Percentiles rank a stretch among this genome's conserved stretches.
These are phyloP conservation scores for Eumeta japonica DNA, from an alignment of 1,140 invertebrate species.

Conservation along the genomic window DNA sequence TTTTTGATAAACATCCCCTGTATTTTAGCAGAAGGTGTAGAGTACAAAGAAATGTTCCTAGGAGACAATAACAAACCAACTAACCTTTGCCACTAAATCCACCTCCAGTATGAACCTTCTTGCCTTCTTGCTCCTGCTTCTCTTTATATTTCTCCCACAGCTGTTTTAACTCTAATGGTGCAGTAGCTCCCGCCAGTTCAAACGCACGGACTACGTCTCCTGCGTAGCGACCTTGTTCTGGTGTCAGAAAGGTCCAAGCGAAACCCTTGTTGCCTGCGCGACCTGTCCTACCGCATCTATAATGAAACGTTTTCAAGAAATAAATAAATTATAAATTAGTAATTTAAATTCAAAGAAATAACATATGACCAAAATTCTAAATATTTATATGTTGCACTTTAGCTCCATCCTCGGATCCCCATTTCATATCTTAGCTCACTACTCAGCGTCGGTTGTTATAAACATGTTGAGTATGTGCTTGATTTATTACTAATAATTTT, in stretches of 20 bases:
- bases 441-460: no score
- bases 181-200: conserved; percentile 74
- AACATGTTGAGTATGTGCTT: no score
- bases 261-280: conserved; percentile 96
- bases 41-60: no score
- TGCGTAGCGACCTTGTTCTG: conserved; percentile 88
- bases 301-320: background rate
- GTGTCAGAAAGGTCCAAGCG: conserved; percentile 96
- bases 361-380: no score
- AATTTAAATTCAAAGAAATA: no score
- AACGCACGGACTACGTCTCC: conserved; percentile 92
- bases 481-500: no score
- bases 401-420: no score
- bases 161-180: conserved; percentile 75
- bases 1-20: no score
- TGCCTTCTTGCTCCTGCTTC: conserved; percentile 85
- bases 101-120: conserved; percentile 89
- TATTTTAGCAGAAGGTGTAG: no score
- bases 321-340: no score
- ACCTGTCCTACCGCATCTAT: conserved; percentile 85
- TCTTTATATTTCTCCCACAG: conserved; percentile 89
- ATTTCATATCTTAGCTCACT: no score
- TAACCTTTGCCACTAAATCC: conserved; percentile 94
- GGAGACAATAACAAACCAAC: conserved; percentile 67
- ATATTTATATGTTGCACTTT: no score